Evolutionary conservation across 30 jellyfish, hydroid and myxozoan species (phyloP).

Genomic region (Pelagia noctiluca): DNA sequence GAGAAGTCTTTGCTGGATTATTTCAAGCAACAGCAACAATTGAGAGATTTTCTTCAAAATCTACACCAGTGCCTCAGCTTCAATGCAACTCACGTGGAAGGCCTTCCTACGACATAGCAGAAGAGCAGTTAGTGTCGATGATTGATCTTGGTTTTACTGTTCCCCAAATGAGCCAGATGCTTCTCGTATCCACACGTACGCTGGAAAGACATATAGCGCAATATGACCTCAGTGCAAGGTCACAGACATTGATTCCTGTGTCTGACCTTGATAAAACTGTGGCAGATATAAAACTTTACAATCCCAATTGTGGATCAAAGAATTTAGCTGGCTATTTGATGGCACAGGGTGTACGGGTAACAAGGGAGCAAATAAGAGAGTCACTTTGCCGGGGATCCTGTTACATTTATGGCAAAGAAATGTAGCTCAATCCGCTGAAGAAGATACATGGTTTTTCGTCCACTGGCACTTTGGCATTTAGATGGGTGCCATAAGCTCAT

Average conservation of each 20-base stretch:
- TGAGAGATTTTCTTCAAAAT: constrained; percentile 21
- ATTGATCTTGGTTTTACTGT: constrained; percentile 37
- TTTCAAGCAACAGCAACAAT: constrained; percentile 24
- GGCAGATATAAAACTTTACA: constrained; percentile 17
- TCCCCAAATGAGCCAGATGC: constrained; percentile 29
- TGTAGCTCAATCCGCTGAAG: constrained; percentile 13
- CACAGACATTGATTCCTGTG: constrained; percentile 27
- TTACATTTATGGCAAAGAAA: constrained; percentile 16
- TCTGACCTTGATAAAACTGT: constrained; percentile 21
- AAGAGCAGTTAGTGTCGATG: constrained; percentile 13
- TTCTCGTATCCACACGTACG: constrained; percentile 26
- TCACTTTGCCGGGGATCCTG: constrained; percentile 13
- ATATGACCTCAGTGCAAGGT: constrained; percentile 37
- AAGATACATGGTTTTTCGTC: constrained; percentile 9
- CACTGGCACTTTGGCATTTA: constrained; percentile 57
- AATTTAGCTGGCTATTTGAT: constrained; percentile 31
- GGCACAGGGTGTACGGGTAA: constrained; percentile 16
- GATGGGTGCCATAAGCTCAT: constrained; percentile 59
- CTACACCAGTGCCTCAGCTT: constrained; percentile 23
- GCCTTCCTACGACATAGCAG: constrained; percentile 39
- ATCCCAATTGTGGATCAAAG: constrained; percentile 36
- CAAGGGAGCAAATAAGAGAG: constrained; percentile 4
- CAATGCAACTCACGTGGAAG: constrained; percentile 45
- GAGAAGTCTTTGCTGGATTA: constrained; percentile 35
- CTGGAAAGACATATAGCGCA: constrained; percentile 37